Base-by-base conservation (phyloP, 1,140 invertebrate species). In the Drosophila bifasciata region DNA sequence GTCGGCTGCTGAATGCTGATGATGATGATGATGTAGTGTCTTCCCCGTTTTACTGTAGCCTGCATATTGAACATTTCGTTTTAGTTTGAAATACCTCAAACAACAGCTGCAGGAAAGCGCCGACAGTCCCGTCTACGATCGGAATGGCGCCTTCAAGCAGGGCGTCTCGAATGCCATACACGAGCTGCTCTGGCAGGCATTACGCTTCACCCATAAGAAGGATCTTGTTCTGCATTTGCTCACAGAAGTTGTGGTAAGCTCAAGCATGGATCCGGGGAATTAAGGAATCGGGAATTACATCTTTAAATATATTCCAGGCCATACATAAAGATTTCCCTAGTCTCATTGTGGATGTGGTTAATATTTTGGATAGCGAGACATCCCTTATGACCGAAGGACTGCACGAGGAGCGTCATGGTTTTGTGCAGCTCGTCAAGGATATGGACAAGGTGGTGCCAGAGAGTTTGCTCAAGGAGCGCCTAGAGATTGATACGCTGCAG, bases 401-500 rank as follows among this genome's bases (percentile, higher is more conserved):
- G 68, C 93, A 92, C 63, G 94, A 94, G 81, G 94, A 96, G 78
- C 93, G 96, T 59, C 92, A 94, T 83, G 94, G 95, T 89, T 97
- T 97, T 92, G 95, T 95, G 84, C 94, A 94, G 79, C 93, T 97
- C 74, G 94, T 97, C 5, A 95, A 95, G 92, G 95, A 96, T 92
- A 92, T 95, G 79, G 95, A 97, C 92, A 95, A 95, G 92, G 94
- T 97, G 85, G 93, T 98, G 66, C 95, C 97, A 62, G 96, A 97
- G 68, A 95, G 95, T 89, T 92, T 99, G 66, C 92, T 98, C 19
- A 98, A 98, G 88, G 98, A 99, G 92, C 93, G 98, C 73, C 92
- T 99, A 73, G 98, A 99, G 92, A 96, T 97, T 89, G 98, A 99
- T 68, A 97, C 97, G 0, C 92, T 98, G 16, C 96, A 97, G 92